Evolutionary conservation across 2,888 invertebrate genomes (phyloP).

Genomic region (Xanthorhoe spadicearia): DNA sequence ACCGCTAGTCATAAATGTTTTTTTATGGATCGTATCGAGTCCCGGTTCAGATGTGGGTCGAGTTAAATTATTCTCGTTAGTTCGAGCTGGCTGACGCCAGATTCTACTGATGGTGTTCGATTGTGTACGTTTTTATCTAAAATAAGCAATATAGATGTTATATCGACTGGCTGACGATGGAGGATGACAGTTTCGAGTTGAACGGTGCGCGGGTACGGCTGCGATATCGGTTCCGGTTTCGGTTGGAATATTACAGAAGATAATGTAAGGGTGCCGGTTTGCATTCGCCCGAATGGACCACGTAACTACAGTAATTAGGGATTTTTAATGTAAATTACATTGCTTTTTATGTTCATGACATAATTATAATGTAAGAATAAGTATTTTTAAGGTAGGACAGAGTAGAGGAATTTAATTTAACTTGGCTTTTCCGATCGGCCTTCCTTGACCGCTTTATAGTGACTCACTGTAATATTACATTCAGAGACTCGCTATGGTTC

Average conservation of each 20-base stretch:
- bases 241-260: constrained; percentile 39
- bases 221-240: constrained; percentile 45
- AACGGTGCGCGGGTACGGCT: constrained; percentile 15
- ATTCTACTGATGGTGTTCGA: constrained; percentile 40
- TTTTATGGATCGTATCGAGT: constrained; percentile 63
- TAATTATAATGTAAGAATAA: constrained; percentile 59
- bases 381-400: constrained; percentile 61
- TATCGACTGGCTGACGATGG: constrained; percentile 31
- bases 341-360: constrained; percentile 71
- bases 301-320: constrained; percentile 58
- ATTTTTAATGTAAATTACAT: constrained; percentile 59
- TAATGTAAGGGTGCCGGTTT: constrained; percentile 67
- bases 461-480: constrained; percentile 45
- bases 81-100: constrained; percentile 32
- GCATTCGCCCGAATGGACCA: constrained; percentile 63
- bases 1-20: constrained; percentile 80
- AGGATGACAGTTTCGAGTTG: constrained; percentile 21
- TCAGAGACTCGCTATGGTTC: constrained; percentile 42
- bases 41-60: constrained; percentile 48
- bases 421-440: constrained; percentile 76
- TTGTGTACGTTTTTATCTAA: constrained; percentile 24
- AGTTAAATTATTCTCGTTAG: constrained; percentile 60
- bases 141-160: constrained; percentile 33
- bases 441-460: constrained; percentile 69
- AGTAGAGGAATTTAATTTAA: constrained; percentile 50